Percentiles rank a stretch among this genome's conserved stretches.
Evolutionary conservation across 2,797 vertebrate genomes (phyloP).

Genomic region (Clarias pachynema): DNA sequence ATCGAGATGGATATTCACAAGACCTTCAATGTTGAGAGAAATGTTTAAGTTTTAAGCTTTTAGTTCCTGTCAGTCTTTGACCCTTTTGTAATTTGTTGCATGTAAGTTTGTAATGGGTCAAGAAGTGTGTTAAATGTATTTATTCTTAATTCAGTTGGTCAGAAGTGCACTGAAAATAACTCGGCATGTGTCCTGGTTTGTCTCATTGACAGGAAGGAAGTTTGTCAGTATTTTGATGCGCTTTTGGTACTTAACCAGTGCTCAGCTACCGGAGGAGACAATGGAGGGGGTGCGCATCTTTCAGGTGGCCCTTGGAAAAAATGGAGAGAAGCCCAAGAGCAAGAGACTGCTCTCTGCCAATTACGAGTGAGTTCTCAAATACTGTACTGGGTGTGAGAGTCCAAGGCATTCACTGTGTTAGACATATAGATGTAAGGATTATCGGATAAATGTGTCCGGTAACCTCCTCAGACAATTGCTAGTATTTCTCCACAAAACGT

Average conservation of each 20-base stretch:
- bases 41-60: no score
- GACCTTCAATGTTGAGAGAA: no score
- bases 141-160: neutral
- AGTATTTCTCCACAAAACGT: neutral
- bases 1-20: no score
- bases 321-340: constrained; percentile 68
- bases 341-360: constrained; percentile 87
- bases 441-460: neutral
- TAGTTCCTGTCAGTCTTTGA: no score
- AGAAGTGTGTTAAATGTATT: neutral
- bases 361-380: constrained; percentile 84
- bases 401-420: neutral
- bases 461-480: neutral
- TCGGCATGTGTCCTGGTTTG: neutral
- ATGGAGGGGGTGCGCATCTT: constrained; percentile 79
- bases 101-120: neutral
- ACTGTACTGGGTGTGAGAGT: neutral
- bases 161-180: neutral
- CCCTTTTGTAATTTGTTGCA: neutral
- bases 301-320: constrained; percentile 77
- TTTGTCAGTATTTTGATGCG: constrained; percentile 95
- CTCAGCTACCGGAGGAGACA: constrained; percentile 78
- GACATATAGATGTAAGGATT: neutral
- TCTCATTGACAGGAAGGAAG: constrained; percentile 81
- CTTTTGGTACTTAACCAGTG: constrained; percentile 92